Percentiles rank a stretch among this genome's conserved stretches.
phyloP scores from a whole-genome alignment of 2,113 vertebrate species.

The Microcebus murinus region DNA sequence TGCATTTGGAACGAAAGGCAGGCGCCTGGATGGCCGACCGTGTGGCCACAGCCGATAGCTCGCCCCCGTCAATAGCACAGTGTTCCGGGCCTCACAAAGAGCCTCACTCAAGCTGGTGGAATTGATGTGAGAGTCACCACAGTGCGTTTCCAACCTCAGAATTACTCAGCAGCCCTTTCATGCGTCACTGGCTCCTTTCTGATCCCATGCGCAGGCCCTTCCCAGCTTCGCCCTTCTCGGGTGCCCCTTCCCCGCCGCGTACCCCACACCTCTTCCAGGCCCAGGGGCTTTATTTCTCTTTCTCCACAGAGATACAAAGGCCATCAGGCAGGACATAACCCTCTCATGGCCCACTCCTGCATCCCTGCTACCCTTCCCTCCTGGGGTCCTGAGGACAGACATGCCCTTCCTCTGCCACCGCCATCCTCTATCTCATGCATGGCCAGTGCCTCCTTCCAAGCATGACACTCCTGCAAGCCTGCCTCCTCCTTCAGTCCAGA shows the following conservation, averaged over 20 bases:
- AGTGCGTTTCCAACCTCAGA: slow-evolving; percentile 66
- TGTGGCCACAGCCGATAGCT: not conserved
- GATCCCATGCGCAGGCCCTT: not conserved
- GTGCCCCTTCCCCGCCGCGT: not conserved
- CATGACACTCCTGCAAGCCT: not conserved
- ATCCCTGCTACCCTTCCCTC: not conserved
- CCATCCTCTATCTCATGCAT: not conserved
- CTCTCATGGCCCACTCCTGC: too few species aligned
- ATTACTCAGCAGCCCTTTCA: slow-evolving; percentile 38
- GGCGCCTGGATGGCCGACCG: not conserved
- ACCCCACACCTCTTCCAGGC: not conserved
- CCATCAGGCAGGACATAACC: not conserved
- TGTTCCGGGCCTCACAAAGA: slow-evolving; percentile 27
- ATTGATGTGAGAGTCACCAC: not conserved
- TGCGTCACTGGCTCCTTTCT: slow-evolving; percentile 2
- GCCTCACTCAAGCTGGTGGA: not conserved
- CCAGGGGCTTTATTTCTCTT: not conserved
- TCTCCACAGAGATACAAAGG: not conserved
- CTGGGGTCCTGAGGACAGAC: not conserved
- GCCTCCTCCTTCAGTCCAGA: not conserved
- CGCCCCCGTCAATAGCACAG: slow-evolving; percentile 41
- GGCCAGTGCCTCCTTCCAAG: not conserved
- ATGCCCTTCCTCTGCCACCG: not conserved
- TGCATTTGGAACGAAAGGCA: not conserved
- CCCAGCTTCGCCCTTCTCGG: not conserved